phyloP scores from a whole-genome alignment of 92 coral and sea anemone genomes.

The Palythoa heliodiscus region DNA sequence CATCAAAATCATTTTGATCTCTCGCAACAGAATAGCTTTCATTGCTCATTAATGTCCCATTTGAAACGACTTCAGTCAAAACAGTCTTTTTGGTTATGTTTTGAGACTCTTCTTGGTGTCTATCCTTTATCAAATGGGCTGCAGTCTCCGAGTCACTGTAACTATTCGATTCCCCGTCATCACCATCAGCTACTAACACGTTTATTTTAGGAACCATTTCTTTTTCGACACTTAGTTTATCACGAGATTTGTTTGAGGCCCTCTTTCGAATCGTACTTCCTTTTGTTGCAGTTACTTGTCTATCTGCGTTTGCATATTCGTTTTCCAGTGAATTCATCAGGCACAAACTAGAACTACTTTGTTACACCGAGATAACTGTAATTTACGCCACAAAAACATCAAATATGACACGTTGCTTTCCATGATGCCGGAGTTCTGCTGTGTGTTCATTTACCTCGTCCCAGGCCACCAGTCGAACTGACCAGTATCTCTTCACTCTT shows the following conservation, averaged over 20 bases:
- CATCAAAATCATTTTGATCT: background rate
- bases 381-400: background rate
- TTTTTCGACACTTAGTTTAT: background rate
- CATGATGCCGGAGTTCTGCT: background rate
- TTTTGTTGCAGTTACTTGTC: background rate
- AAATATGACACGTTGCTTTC: conserved; percentile 23
- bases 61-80: background rate
- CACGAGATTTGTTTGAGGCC: background rate
- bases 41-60: background rate
- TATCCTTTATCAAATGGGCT: conserved; percentile 11
- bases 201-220: conserved; percentile 42
- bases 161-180: background rate
- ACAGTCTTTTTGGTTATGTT: background rate
- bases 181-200: background rate
- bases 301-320: background rate
- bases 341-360: background rate
- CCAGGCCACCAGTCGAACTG: too few relatives aligned
- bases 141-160: background rate
- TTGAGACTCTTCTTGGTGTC: conserved; percentile 18
- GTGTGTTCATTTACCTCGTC: too few relatives aligned
- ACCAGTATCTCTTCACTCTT: too few relatives aligned
- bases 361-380: background rate
- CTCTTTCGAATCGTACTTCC: conserved; percentile 34
- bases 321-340: conserved; percentile 7
- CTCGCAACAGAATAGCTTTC: background rate